Evolutionary conservation across 2,888 invertebrate species (phyloP), one percentile per base, ranked within the genome.

Genomic region (Gryllus longicercus): DNA sequence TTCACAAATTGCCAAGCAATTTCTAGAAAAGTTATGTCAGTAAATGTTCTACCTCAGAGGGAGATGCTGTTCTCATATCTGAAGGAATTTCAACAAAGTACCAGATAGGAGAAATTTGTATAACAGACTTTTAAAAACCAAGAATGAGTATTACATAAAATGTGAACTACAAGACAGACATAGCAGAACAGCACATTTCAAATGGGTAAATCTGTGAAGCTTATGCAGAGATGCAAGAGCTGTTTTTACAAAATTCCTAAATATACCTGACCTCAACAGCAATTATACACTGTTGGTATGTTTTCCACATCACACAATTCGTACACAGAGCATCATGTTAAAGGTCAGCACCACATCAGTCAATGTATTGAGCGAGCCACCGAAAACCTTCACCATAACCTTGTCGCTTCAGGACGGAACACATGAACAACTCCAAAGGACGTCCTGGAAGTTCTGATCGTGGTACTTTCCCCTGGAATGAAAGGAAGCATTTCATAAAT

Each of bases 371-470:
- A 87, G 98, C 97, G 88, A 99, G 92, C 99, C 99, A 99, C 88
- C 99, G 95, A 92, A 99, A 99, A 85, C 99, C 99, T 89, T 99
- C 99, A 83, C 99, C 99, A 88, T 99, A 99, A 84, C 99, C 99
- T 90, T 99, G 99, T 86, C 98, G 92, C 90, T 98, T 98, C 87
- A 99, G 91, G 86, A 99, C 99, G 84, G 98, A 98, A 90, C 99
- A 99, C 99, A 99, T 99, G 90, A 97, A 99, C 86, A 99, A 90
- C 91, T 99, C 99, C 89, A 99, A 89, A 83, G 99, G 99, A 88
- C 99, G 95, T 81, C 97, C 96, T 79, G 96, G 93, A 85, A 98
- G 90, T 87, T 99, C 98, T 83, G 93, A 91, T 85, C 97, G 92
- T 82, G 96, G 91, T 84, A 98, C 95, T 89, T 96, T 97, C 84